Conservation (phyloP, 2,797 vertebrate species). For the Lates japonicus region DNA sequence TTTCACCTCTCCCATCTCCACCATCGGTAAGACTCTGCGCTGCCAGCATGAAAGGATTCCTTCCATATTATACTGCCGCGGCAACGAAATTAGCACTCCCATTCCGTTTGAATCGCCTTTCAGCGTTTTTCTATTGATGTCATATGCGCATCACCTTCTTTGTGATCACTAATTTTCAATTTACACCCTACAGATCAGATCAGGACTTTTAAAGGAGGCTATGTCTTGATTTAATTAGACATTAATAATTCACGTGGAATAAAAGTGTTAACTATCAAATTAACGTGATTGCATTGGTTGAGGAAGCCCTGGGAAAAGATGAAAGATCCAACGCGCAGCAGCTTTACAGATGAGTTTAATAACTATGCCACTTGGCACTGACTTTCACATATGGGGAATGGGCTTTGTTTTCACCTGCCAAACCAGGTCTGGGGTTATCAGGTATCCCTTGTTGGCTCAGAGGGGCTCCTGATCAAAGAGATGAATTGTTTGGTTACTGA, state of each 20-base stretch:
- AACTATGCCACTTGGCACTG: conserved; percentile 54
- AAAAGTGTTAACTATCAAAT: conserved; percentile 1
- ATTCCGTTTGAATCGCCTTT: conserved; percentile 7
- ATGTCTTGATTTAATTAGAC: neutral
- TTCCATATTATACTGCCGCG: neutral
- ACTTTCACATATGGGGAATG: neutral
- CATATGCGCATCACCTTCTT: conserved; percentile 4
- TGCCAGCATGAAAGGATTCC: neutral
- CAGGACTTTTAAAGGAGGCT: neutral
- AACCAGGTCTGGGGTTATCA: neutral
- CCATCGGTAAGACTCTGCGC: conserved; percentile 91
- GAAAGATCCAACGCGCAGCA: conserved; percentile 45
- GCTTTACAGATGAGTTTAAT: conserved; percentile 59
- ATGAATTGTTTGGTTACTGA: neutral
- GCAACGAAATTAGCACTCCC: neutral
- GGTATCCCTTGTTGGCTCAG: neutral
- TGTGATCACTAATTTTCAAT: neutral
- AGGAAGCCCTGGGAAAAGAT: conserved; percentile 31
- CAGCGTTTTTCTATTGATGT: conserved; percentile 11
- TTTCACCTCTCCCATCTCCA: conserved; percentile 99
- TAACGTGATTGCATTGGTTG: conserved; percentile 27
- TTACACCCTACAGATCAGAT: neutral
- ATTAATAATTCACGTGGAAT: neutral
- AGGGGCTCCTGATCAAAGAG: neutral
- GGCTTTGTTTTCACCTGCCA: neutral